Percentiles rank a stretch among this genome's conserved stretches.
phyloP scores from a whole-genome alignment of 2,113 vertebrate species.

The Ginglymostoma cirratum region DNA sequence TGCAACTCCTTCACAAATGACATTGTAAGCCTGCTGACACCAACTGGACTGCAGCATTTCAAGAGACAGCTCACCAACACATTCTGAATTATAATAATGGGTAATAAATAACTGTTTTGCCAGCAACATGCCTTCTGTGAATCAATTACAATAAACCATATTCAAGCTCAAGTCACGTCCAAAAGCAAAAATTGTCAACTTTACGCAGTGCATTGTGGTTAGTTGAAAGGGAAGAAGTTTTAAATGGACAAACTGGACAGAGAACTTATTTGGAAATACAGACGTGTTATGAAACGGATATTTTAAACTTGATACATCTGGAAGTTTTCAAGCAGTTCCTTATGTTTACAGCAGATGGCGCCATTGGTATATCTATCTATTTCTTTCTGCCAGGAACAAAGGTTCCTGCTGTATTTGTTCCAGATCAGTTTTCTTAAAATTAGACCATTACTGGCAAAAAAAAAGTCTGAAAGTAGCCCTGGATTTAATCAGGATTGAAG shows the following conservation, averaged over 20 bases:
- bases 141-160: neutral
- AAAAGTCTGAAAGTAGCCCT: neutral
- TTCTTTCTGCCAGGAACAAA: neutral
- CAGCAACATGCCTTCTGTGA: too few species aligned
- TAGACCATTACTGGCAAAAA: slow-evolving; percentile 1
- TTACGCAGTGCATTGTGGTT: neutral
- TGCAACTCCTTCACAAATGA: too few species aligned
- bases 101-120: too few species aligned
- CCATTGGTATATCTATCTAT: neutral
- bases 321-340: neutral
- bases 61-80: too few species aligned
- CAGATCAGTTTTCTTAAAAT: slow-evolving; percentile 11
- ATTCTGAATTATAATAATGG: too few species aligned
- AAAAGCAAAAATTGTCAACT: neutral
- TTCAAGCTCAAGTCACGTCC: neutral
- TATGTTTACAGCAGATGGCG: slow-evolving; percentile 14
- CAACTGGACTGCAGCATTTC: too few species aligned
- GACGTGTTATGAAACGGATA: neutral
- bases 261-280: neutral
- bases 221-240: neutral
- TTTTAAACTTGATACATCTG: neutral
- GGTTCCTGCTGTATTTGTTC: neutral
- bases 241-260: neutral
- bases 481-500: slow-evolving; percentile 10
- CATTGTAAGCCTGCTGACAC: too few species aligned